These are phyloP conservation scores for Meliscaeva auricollis DNA, from an alignment of 2,888 invertebrate genomes.

Conservation along the genomic window DNA sequence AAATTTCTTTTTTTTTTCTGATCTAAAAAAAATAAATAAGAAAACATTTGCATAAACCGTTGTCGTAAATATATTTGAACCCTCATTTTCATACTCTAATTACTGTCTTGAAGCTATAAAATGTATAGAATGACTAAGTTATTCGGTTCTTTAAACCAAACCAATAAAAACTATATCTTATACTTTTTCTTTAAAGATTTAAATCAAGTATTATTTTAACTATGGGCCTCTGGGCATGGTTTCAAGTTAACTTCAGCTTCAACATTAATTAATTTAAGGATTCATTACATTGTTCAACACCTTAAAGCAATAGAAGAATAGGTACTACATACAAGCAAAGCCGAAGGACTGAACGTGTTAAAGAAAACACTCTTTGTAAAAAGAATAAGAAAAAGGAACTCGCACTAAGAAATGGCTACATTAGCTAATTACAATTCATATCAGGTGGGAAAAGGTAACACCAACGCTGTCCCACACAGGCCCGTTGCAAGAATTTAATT, in stretches of 20 bases:
- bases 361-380: conserved; percentile 15
- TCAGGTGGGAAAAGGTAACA: conserved; percentile 44
- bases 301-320: conserved; percentile 1
- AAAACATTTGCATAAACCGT: not conserved
- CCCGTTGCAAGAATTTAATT: not conserved
- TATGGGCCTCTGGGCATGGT: not conserved
- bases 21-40: not conserved
- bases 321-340: not conserved
- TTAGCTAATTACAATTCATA: conserved; percentile 70
- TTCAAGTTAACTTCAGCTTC: not conserved
- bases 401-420: conserved; percentile 42
- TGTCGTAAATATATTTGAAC: not conserved
- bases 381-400: not conserved
- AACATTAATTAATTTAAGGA: conserved; percentile 30
- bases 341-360: not conserved
- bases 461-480: not conserved
- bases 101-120: too few species aligned
- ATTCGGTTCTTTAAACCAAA: too few species aligned
- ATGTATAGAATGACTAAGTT: too few species aligned
- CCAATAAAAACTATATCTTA: not conserved
- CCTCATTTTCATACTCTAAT: not conserved
- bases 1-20: not conserved
- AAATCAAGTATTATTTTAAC: not conserved
- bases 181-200: not conserved
- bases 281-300: conserved; percentile 23